Conservation (phyloP, 2,888 invertebrate species). For the Drosophila siamana region DNA sequence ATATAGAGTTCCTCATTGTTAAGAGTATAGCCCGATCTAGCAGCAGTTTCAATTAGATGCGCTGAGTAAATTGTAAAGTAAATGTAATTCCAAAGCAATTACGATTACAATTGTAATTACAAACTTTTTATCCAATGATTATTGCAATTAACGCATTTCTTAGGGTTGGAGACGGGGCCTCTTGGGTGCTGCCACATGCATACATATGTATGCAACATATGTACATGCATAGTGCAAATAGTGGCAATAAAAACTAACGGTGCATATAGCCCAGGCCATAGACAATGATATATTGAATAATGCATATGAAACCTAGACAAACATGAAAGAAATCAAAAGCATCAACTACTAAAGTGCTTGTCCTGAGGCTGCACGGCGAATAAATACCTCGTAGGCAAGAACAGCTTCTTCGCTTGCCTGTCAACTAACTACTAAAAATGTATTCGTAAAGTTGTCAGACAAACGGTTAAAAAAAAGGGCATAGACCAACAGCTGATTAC, state of each 20-base stretch:
- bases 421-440: too few species aligned
- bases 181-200: constrained; percentile 1
- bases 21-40: constrained; percentile 6
- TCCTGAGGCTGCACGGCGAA: background rate
- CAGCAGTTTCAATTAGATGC: constrained; percentile 55
- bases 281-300: constrained; percentile 66
- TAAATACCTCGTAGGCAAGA: background rate
- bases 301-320: constrained; percentile 53
- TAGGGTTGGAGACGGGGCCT: constrained; percentile 25
- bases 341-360: background rate
- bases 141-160: constrained; percentile 54
- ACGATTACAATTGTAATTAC: constrained; percentile 46
- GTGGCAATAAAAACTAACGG: constrained; percentile 53
- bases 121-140: constrained; percentile 39
- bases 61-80: constrained; percentile 37
- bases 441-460: too few species aligned
- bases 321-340: background rate
- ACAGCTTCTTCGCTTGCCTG: too few species aligned
- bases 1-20: constrained; percentile 49
- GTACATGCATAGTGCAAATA: background rate
- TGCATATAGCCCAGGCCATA: constrained; percentile 52
- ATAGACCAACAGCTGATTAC: too few species aligned
- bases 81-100: constrained; percentile 55
- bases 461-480: too few species aligned
- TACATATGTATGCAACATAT: background rate